Percentiles rank a stretch among this genome's conserved stretches.
These are phyloP conservation scores for Drosophila parabipectinata DNA, from an alignment of 1,140 invertebrate genomes.

Conservation along the genomic window DNA sequence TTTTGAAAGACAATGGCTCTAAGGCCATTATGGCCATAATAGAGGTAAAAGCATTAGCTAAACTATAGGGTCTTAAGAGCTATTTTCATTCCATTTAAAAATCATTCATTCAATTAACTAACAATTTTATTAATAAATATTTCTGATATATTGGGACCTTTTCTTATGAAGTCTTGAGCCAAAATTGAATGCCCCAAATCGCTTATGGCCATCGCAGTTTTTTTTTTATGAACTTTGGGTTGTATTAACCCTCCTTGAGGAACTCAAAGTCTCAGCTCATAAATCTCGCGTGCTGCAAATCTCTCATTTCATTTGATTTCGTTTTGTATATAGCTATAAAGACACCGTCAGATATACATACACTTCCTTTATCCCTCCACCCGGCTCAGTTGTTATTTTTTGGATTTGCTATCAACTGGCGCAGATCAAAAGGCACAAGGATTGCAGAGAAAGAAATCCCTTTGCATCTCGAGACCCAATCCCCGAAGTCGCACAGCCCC, in stretches of 20 bases:
- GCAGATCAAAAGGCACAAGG: conserved; percentile 52
- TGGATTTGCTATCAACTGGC: conserved; percentile 54
- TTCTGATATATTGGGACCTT: background rate
- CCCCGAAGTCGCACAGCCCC: conserved; percentile 41
- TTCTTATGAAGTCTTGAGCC: conserved; percentile 2
- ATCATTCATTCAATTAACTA: background rate
- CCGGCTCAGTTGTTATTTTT: conserved; percentile 25
- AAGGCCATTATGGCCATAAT: conserved; percentile 7
- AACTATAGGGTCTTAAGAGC: background rate
- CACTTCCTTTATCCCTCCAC: background rate
- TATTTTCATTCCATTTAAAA: background rate
- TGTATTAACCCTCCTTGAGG: conserved; percentile 9
- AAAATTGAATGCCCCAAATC: conserved; percentile 27
- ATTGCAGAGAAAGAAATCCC: conserved; percentile 40
- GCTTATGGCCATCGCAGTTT: conserved; percentile 29
- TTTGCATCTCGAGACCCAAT: conserved; percentile 61
- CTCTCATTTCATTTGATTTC: conserved; percentile 67
- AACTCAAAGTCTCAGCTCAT: conserved; percentile 68
- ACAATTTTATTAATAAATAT: conserved; percentile 4
- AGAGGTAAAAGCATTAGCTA: background rate
- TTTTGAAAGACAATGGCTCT: conserved; percentile 26
- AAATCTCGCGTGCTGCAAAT: conserved; percentile 76
- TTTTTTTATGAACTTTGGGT: conserved; percentile 37
- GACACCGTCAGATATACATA: conserved; percentile 32
- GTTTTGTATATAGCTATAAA: conserved; percentile 64